Base-by-base conservation (phyloP, 1,140 invertebrate species). In the Eriocheir sinensis region DNA sequence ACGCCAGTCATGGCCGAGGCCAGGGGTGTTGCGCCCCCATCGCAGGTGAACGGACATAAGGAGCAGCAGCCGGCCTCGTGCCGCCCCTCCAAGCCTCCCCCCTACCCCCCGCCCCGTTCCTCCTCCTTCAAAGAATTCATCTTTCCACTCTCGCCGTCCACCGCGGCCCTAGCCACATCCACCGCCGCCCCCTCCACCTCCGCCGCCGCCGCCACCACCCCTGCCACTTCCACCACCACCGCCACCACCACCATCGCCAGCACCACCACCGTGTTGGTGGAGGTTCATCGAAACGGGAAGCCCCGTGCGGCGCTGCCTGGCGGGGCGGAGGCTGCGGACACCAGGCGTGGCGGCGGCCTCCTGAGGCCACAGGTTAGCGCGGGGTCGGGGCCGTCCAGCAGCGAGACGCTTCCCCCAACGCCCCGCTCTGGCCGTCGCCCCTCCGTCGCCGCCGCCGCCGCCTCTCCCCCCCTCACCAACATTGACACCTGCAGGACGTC, bases 401-500 rank as follows among this genome's bases (percentile, higher is more conserved):
- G 60, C n/a, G 32, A 15, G 30, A 72, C 38, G 1, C 15, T 38
- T 21, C 30, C 85, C 48, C 40, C 85, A 48, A 80, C 36, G 38
- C 34, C 86, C 21, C 53, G 85, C 32, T 60, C 41, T 41, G 9
- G 3, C 2, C 60, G 53, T 9, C 4, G 36, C 40, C n/a, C 32
- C 32, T 12, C 85, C 83, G 36, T 44, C 30, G 32, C 80, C 80
- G 8, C 85, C 83, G 36, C 81, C 30, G 32, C 80, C 80, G 48
- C 80, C 79, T 94, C 89, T 36, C 30, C 86, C 15, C 38, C 93
- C 3, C 88, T 21, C 17, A 48, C 93, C 53, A 94, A 89, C 38
- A 94, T 94, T 27, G 93, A 94, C 40, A 90, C 93, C 4, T 94
- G 40, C 86, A 41, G 53, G 15, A 44, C 92, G 30, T 79, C 93